Evolutionary conservation across 1,140 invertebrate genomes (phyloP).

Genomic region (Trichonephila clavata): DNA sequence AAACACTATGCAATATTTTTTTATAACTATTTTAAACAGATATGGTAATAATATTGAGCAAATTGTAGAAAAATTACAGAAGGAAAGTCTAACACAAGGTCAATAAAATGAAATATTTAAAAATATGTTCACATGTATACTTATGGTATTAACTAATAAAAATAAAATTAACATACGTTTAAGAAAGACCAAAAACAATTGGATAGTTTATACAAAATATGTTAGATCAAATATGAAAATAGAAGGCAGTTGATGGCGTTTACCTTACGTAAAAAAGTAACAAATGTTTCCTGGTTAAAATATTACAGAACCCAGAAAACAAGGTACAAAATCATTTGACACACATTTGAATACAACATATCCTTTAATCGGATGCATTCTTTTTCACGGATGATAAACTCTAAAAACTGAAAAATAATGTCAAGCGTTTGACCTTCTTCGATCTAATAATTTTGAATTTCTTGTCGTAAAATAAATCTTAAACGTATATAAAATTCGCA

Average conservation of each 20-base stretch:
- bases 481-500: slow-evolving; percentile 9
- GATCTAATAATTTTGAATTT: slow-evolving; percentile 27
- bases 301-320: neutral
- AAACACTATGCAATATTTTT: no score
- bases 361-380: neutral
- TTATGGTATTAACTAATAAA: neutral
- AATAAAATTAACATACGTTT: neutral
- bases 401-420: neutral
- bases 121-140: neutral
- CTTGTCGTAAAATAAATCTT: neutral
- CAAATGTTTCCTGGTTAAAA: slow-evolving; percentile 8
- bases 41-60: no score
- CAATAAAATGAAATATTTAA: neutral
- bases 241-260: neutral
- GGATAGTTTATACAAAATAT: neutral
- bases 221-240: neutral
- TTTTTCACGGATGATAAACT: slow-evolving; percentile 23
- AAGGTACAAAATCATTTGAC: neutral
- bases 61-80: neutral
- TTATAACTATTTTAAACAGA: no score
- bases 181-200: neutral
- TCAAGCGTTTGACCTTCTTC: slow-evolving; percentile 4
- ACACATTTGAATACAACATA: slow-evolving; percentile 19
- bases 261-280: neutral
- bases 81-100: neutral